These are phyloP conservation scores for Diplazon laetatorius DNA, from an alignment of 2,888 invertebrate genomes.

Conservation along the genomic window DNA sequence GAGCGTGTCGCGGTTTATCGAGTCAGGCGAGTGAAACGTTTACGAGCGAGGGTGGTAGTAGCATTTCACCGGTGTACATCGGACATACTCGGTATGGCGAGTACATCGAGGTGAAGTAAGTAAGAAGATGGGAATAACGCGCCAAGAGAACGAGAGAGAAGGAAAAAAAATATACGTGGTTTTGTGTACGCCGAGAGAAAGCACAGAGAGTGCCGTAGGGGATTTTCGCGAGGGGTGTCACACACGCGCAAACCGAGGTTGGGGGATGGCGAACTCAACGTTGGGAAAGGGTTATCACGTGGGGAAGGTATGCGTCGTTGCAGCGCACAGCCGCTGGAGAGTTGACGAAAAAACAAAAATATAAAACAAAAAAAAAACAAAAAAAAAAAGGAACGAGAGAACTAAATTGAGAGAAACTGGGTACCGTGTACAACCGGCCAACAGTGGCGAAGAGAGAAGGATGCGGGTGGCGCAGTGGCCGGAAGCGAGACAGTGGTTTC, in stretches of 20 bases:
- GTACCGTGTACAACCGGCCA: conserved; percentile 27
- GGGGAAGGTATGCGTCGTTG: neutral
- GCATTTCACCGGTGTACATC: conserved; percentile 24
- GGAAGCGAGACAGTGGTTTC: conserved; percentile 2
- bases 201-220: conserved; percentile 23
- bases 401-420: conserved; percentile 32
- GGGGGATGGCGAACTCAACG: conserved; percentile 4
- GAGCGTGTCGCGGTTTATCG: conserved; percentile 23
- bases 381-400: conserved; percentile 5
- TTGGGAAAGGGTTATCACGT: neutral
- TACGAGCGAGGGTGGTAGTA: conserved; percentile 8
- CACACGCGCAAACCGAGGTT: conserved; percentile 8
- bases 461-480: conserved; percentile 1
- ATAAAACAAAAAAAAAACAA: conserved; percentile 10
- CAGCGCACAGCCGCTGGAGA: neutral
- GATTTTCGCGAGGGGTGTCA: conserved; percentile 18
- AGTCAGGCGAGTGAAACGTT: conserved; percentile 35
- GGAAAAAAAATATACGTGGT: conserved; percentile 11
- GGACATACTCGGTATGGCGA: neutral
- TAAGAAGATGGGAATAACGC: neutral
- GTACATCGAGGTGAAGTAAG: neutral
- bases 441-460: conserved; percentile 21
- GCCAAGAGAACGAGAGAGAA: conserved; percentile 23
- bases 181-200: conserved; percentile 11
- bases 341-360: too few relatives aligned